phyloP scores from a whole-genome alignment of 2,888 invertebrate species.

The Orchesella flavescens region DNA sequence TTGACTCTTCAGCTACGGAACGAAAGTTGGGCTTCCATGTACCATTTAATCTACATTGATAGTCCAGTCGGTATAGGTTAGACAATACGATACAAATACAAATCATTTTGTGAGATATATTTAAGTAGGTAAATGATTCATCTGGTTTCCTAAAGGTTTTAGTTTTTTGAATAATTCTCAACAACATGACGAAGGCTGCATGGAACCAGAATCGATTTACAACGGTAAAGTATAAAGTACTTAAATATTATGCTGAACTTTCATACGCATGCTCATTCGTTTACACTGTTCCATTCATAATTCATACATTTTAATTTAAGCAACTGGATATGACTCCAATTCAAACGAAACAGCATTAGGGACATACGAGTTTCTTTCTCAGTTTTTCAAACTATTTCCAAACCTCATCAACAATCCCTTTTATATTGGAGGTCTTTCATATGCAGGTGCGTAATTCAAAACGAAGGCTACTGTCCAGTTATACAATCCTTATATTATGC shows the following conservation, averaged over 20 bases:
- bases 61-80: slow-evolving; percentile 75
- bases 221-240: not conserved
- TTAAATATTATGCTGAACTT: too few relatives aligned
- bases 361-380: not conserved
- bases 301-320: not conserved
- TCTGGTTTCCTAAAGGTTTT: too few relatives aligned
- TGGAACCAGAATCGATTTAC: not conserved
- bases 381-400: not conserved
- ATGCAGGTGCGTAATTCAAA: not conserved
- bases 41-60: slow-evolving; percentile 75
- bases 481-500: too few relatives aligned
- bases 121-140: too few relatives aligned
- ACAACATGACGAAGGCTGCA: not conserved
- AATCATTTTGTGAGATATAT: too few relatives aligned
- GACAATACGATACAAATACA: too few relatives aligned
- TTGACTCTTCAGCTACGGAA: slow-evolving; percentile 72
- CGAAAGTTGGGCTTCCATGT: slow-evolving; percentile 74
- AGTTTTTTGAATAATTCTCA: not conserved
- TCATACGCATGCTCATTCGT: too few relatives aligned
- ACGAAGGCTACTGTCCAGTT: too few relatives aligned
- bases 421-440: not conserved
- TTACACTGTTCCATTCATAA: not conserved
- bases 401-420: not conserved
- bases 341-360: not conserved
- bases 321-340: not conserved